A percentile compares a stretch with the other conserved stretches of the same genome.
Conservation (phyloP, 2,888 invertebrate genomes). For the Acanthopleura granulata region DNA sequence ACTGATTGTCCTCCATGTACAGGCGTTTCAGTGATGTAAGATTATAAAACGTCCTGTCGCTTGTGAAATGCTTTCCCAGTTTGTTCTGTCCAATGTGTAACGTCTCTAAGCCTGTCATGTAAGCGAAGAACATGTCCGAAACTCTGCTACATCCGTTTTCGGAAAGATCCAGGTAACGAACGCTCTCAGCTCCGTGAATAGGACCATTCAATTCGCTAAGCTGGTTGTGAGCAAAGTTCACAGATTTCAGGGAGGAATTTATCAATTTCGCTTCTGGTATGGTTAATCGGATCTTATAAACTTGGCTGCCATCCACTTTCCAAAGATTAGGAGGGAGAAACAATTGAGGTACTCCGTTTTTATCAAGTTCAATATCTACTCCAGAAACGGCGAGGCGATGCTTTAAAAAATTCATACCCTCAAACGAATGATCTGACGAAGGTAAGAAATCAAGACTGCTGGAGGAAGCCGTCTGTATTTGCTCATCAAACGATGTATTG, state of each 20-base stretch:
- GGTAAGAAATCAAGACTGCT: neutral
- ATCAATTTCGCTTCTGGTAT: neutral
- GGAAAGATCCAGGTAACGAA: constrained; percentile 31
- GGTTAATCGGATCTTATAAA: neutral
- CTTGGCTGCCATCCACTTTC: neutral
- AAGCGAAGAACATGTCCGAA: constrained; percentile 23
- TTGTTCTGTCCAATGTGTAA: neutral
- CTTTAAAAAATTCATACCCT: too few species aligned
- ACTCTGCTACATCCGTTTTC: constrained; percentile 27
- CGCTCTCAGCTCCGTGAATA: constrained; percentile 26
- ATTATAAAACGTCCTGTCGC: neutral
- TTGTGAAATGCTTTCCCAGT: neutral
- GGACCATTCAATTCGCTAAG: constrained; percentile 12
- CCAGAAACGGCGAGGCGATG: too few species aligned
- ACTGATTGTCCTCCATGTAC: constrained; percentile 25
- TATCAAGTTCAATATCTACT: too few species aligned
- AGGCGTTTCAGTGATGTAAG: constrained; percentile 18
- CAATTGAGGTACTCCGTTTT: too few species aligned
- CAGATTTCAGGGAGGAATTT: neutral
- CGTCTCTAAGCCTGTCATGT: constrained; percentile 21
- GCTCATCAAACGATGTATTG: neutral
- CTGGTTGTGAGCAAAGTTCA: neutral
- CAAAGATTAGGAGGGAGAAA: neutral
- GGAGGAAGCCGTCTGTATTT: neutral
- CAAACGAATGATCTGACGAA: neutral